Evolutionary conservation across 2,888 invertebrate genomes (phyloP).

Genomic region (Athripsodes cinereus): DNA sequence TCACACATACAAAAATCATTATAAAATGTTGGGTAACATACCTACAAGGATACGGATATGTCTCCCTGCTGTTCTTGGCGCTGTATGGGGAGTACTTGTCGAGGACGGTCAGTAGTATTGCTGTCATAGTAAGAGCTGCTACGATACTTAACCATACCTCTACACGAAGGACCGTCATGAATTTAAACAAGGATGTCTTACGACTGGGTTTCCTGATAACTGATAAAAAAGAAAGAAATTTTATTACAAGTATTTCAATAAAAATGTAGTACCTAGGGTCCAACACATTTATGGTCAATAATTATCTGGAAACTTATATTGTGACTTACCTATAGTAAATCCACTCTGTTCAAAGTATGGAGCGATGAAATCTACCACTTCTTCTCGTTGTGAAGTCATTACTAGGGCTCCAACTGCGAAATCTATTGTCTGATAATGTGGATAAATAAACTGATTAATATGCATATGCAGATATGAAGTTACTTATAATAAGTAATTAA

Average conservation of each 20-base stretch:
- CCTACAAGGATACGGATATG: conserved; percentile 74
- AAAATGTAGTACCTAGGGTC: too few species aligned
- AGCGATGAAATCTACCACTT: conserved; percentile 84
- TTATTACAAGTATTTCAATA: background rate
- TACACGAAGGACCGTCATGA: conserved; percentile 82
- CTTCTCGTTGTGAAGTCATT: conserved; percentile 87
- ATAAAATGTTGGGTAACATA: conserved; percentile 29
- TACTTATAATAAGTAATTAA: too few species aligned
- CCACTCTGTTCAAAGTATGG: conserved; percentile 91
- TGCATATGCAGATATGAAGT: too few species aligned
- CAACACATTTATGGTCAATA: too few species aligned
- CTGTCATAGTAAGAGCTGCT: conserved; percentile 74
- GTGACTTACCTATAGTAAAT: conserved; percentile 69
- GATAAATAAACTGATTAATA: too few species aligned
- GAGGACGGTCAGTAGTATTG: conserved; percentile 81
- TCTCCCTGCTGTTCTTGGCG: conserved; percentile 72
- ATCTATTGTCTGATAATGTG: conserved; percentile 65
- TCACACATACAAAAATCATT: too few species aligned
- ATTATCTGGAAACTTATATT: too few species aligned
- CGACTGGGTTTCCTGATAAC: conserved; percentile 78
- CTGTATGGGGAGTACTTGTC: conserved; percentile 89
- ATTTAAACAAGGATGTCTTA: conserved; percentile 82
- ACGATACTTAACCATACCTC: conserved; percentile 89
- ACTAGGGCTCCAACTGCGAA: conserved; percentile 75
- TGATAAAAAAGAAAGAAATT: conserved; percentile 35